These are phyloP conservation scores for Machaerirhynchus nigripectus DNA, from an alignment of 2,113 vertebrate species.

Conservation along the genomic window DNA sequence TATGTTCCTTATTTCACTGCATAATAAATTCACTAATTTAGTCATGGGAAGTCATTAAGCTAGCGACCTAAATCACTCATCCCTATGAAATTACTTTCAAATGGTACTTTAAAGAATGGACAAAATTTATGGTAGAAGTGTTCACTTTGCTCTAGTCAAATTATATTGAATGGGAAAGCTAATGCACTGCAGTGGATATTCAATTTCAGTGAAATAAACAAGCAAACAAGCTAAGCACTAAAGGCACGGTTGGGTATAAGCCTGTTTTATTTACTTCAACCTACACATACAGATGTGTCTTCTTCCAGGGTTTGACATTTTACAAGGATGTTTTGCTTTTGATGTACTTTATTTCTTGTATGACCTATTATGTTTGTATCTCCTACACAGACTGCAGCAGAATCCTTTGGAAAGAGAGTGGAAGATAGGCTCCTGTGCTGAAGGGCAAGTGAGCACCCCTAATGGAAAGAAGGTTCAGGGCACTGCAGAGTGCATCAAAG, in stretches of 20 bases:
- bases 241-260: background rate
- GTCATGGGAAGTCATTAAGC: background rate
- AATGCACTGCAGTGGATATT: background rate
- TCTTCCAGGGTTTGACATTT: background rate
- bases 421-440: background rate
- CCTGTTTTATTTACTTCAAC: background rate
- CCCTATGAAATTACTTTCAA: background rate
- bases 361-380: background rate
- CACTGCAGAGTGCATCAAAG: background rate
- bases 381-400: background rate
- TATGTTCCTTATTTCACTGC: background rate
- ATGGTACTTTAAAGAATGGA: background rate
- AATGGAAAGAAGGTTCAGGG: background rate
- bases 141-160: background rate
- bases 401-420: background rate
- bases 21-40: background rate
- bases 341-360: background rate
- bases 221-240: background rate
- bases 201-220: background rate
- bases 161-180: background rate
- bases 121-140: background rate
- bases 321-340: background rate
- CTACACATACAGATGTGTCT: background rate
- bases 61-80: background rate
- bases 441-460: background rate